phyloP scores from a whole-genome alignment of 2,113 vertebrate species.

The Apteryx owenii region DNA sequence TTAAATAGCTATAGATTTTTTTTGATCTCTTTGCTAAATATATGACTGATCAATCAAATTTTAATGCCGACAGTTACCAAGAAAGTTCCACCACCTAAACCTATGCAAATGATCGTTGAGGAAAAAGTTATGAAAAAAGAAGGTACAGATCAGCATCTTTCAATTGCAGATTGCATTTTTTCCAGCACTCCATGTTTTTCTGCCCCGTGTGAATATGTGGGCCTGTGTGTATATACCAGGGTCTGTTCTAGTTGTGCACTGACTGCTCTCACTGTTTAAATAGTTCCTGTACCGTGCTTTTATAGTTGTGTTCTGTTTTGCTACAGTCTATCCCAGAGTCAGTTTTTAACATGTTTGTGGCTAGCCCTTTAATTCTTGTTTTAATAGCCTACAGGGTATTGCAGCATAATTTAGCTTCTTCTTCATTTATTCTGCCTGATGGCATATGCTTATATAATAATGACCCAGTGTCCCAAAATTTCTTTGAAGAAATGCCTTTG shows the following conservation, averaged over 20 bases:
- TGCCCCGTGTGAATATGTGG: background rate
- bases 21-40: constrained; percentile 13
- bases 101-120: constrained; percentile 73
- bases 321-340: background rate
- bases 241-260: background rate
- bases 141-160: constrained; percentile 75
- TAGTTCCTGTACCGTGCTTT: background rate
- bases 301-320: background rate
- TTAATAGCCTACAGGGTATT: background rate
- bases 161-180: constrained; percentile 25
- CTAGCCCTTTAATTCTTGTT: constrained; percentile 37
- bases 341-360: constrained; percentile 4
- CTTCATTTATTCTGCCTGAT: background rate
- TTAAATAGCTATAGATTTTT: background rate
- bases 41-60: constrained; percentile 69
- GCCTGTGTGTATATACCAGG: background rate
- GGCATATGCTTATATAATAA: background rate
- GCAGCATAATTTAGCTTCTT: background rate
- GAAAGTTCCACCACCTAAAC: constrained; percentile 80
- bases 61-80: constrained; percentile 80
- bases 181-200: background rate
- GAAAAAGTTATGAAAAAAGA: constrained; percentile 81
- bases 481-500: constrained; percentile 53
- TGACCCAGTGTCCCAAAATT: background rate
- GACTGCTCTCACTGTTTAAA: background rate